These are phyloP conservation scores for Drosophila buzzatii DNA, from an alignment of 2,888 invertebrate genomes.

Conservation along the genomic window DNA sequence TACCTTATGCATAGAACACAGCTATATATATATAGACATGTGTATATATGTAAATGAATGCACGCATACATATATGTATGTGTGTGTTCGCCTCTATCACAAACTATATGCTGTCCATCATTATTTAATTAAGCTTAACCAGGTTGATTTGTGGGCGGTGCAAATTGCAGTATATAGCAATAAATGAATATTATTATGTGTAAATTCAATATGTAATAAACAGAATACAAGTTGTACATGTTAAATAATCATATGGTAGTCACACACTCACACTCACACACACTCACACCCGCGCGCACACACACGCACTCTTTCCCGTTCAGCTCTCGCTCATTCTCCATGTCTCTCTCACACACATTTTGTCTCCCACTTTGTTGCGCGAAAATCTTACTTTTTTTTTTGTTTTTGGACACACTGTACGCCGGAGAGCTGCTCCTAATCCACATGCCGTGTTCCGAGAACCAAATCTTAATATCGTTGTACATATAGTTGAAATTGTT, in stretches of 20 bases:
- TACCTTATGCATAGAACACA: background rate
- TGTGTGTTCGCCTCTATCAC: constrained; percentile 16
- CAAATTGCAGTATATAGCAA: constrained; percentile 33
- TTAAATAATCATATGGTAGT: constrained; percentile 30
- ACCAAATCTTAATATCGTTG: constrained; percentile 47
- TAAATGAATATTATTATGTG: constrained; percentile 39
- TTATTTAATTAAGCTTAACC: constrained; percentile 37
- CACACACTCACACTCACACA: background rate
- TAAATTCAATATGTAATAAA: constrained; percentile 52
- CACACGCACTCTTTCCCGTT: background rate
- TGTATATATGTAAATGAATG: no score
- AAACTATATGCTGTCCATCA: constrained; percentile 22
- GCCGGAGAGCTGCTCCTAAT: constrained; percentile 18
- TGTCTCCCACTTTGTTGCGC: background rate
- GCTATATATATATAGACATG: no score
- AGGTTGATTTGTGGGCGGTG: constrained; percentile 27
- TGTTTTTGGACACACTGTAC: background rate
- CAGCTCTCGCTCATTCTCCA: background rate
- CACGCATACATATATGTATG: background rate
- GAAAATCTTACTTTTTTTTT: background rate
- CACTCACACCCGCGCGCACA: background rate
- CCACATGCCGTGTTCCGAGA: constrained; percentile 31
- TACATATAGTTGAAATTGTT: constrained; percentile 64
- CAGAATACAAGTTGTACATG: constrained; percentile 36
- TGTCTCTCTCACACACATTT: background rate